phyloP scores from a whole-genome alignment of 2,797 vertebrate species.

The Notoglanidium macrostoma region DNA sequence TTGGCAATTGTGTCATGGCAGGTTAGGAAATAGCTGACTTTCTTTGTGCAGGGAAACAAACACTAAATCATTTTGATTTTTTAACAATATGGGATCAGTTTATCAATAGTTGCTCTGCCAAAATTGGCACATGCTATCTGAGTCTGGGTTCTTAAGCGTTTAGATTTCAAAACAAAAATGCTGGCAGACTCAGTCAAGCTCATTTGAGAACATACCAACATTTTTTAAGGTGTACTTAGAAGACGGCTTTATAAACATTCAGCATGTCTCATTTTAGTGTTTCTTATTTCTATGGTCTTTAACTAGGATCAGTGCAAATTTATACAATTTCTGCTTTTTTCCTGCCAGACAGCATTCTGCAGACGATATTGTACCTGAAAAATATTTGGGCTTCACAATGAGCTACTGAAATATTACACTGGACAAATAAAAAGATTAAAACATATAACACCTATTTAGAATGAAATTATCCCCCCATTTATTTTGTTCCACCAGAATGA shows the following conservation, averaged over 20 bases:
- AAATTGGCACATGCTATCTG: not conserved
- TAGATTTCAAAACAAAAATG: conserved; percentile 30
- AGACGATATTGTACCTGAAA: conserved; percentile 16
- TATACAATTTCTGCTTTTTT: not conserved
- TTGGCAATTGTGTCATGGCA: not conserved
- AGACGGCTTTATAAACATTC: conserved; percentile 5
- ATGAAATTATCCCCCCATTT: conserved; percentile 35
- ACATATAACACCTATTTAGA: not conserved
- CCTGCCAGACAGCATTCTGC: not conserved
- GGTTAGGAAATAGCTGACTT: conserved; percentile 16
- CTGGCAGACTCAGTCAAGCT: not conserved
- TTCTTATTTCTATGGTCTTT: conserved; percentile 1
- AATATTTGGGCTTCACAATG: conserved; percentile 20
- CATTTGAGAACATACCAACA: not conserved
- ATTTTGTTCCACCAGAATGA: conserved; percentile 12
- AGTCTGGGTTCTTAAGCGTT: not conserved
- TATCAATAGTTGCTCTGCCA: conserved; percentile 6
- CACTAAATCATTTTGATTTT: conserved; percentile 14
- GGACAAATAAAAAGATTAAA: conserved; percentile 24
- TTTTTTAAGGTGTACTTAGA: not conserved
- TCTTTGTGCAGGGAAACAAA: conserved; percentile 15
- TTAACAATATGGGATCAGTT: conserved; percentile 30
- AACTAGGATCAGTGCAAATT: not conserved
- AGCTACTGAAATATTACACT: conserved; percentile 21
- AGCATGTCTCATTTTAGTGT: not conserved